A percentile compares a stretch with the other conserved stretches of the same genome.
Conservation (phyloP, 2,888 invertebrate species). For the Cantharis flavilabris region DNA sequence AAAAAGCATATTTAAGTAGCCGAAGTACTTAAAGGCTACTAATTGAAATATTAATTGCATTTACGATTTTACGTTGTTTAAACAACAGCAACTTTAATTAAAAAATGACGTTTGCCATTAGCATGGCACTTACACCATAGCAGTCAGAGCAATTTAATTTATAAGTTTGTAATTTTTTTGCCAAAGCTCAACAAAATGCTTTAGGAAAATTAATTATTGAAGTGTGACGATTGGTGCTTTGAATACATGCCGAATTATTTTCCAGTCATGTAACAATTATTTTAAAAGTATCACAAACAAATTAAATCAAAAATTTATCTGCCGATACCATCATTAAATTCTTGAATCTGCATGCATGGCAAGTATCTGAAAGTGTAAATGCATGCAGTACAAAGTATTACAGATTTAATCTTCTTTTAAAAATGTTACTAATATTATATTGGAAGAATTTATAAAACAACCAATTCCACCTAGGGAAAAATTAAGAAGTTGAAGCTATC, state of each 20-base stretch:
- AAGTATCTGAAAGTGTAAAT: neutral
- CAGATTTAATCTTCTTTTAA: neutral
- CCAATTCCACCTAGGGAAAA: neutral
- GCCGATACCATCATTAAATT: neutral
- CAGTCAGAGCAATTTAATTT: neutral
- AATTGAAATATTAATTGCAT: conserved; percentile 3
- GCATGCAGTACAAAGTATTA: neutral
- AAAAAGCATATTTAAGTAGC: conserved; percentile 25
- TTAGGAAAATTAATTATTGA: neutral
- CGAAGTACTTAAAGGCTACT: conserved; percentile 6
- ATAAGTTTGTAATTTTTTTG: neutral
- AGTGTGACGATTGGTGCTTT: neutral
- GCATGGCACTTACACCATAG: neutral
- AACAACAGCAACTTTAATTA: neutral
- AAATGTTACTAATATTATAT: neutral
- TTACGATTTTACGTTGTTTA: neutral
- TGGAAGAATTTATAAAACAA: neutral
- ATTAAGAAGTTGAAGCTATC: neutral
- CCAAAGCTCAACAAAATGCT: neutral
- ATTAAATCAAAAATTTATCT: neutral
- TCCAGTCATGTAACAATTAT: neutral
- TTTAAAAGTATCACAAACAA: neutral
- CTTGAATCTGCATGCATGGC: neutral
- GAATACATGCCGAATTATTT: neutral
- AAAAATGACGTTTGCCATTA: neutral